A percentile compares a stretch with the other conserved stretches of the same genome.
Conservation (phyloP, 2,888 invertebrate species). For the Panzeria rudis region DNA sequence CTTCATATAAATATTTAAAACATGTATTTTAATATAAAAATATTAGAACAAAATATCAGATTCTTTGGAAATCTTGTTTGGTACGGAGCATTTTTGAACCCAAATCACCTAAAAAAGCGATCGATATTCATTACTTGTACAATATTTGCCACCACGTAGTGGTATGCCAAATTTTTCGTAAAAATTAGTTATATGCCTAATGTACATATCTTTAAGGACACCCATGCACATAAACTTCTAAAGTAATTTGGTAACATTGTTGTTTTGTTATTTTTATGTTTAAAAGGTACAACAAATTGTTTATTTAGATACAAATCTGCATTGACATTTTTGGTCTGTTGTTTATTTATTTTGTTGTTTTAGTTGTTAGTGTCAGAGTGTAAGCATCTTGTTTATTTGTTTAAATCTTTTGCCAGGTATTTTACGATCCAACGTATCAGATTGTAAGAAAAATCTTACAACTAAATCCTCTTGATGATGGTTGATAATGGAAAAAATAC, state of each 20-base stretch:
- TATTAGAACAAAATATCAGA: too few species aligned
- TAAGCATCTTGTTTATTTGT: slow-evolving; percentile 40
- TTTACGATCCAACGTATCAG: slow-evolving; percentile 54
- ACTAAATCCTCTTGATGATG: slow-evolving; percentile 65
- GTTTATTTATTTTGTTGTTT: slow-evolving; percentile 32
- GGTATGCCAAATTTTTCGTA: too few species aligned
- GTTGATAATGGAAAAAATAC: slow-evolving; percentile 60
- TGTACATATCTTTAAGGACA: neutral
- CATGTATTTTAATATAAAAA: too few species aligned
- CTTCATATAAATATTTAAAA: too few species aligned
- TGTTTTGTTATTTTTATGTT: slow-evolving; percentile 35
- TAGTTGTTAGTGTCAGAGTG: slow-evolving; percentile 22
- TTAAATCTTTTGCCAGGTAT: slow-evolving; percentile 45
- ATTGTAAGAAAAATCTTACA: slow-evolving; percentile 38
- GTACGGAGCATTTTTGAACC: too few species aligned
- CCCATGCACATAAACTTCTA: neutral
- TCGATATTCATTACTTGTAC: too few species aligned
- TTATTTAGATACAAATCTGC: slow-evolving; percentile 80
- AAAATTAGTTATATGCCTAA: too few species aligned
- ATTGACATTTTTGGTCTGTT: slow-evolving; percentile 77
- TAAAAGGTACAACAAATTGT: slow-evolving; percentile 64
- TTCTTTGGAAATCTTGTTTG: too few species aligned
- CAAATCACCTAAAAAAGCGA: too few species aligned
- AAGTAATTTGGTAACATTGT: slow-evolving; percentile 34
- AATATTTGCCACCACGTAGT: too few species aligned